A percentile compares a stretch with the other conserved stretches of the same genome.
phyloP scores from a whole-genome alignment of 2,797 vertebrate genomes.

The Trachurus trachurus region DNA sequence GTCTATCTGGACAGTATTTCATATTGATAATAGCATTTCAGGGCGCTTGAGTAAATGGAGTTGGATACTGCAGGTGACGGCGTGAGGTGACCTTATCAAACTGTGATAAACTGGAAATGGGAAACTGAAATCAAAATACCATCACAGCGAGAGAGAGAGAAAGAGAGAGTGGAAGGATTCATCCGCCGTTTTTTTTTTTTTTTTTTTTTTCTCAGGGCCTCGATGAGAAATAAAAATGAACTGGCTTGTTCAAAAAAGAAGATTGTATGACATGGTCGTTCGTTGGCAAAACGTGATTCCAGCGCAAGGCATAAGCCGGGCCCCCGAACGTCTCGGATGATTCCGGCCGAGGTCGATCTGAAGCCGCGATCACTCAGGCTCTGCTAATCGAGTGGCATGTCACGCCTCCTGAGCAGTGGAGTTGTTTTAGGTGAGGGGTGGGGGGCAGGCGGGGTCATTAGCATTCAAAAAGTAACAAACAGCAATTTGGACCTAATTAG shows the following conservation, averaged over 20 bases:
- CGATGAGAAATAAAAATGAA: constrained; percentile 64
- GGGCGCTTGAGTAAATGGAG: constrained; percentile 86
- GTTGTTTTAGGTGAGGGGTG: constrained; percentile 27
- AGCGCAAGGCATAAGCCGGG: neutral
- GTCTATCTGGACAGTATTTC: constrained; percentile 85
- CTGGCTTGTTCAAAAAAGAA: constrained; percentile 70
- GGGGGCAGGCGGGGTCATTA: constrained; percentile 33
- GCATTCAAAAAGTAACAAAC: constrained; percentile 68
- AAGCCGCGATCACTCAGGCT: constrained; percentile 39
- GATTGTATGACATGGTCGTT: constrained; percentile 71
- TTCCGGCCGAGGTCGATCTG: constrained; percentile 34
- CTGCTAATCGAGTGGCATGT: constrained; percentile 52
- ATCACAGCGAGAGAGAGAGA: constrained; percentile 62
- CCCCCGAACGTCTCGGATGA: constrained; percentile 20
- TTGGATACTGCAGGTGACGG: constrained; percentile 86
- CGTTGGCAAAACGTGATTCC: no score
- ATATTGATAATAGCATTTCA: constrained; percentile 87
- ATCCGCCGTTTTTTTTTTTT: constrained; percentile 67
- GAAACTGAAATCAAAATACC: constrained; percentile 88
- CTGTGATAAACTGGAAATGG: constrained; percentile 89
- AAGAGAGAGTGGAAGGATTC: constrained; percentile 66
- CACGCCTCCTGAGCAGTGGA: constrained; percentile 43
- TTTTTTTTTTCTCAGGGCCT: neutral
- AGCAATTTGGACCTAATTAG: constrained; percentile 77
- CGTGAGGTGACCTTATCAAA: constrained; percentile 89